phyloP scores from a whole-genome alignment of 2,113 vertebrate species.

The Nematolebias whitei region DNA sequence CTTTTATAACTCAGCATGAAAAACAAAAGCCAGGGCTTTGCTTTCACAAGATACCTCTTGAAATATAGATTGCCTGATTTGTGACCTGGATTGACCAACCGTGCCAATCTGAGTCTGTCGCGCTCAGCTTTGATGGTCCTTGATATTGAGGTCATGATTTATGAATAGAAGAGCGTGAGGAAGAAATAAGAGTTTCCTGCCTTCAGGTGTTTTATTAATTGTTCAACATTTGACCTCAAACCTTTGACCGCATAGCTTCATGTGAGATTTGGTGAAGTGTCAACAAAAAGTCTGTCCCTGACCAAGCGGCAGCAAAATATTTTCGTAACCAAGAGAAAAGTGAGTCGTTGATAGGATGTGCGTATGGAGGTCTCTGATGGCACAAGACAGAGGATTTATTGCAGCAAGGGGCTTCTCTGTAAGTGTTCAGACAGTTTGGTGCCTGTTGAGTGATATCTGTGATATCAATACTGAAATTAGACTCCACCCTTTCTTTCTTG shows the following conservation, averaged over 20 bases:
- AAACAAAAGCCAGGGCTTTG: conserved; percentile 45
- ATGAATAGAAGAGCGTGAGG: conserved; percentile 80
- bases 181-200: conserved; percentile 33
- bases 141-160: conserved; percentile 87
- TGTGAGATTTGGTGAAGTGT: conserved; percentile 30
- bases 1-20: conserved; percentile 67
- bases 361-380: conserved; percentile 63
- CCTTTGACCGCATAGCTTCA: conserved; percentile 51
- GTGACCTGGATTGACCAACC: conserved; percentile 76
- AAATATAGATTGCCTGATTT: conserved; percentile 83
- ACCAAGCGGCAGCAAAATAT: conserved; percentile 63
- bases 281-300: conserved; percentile 39
- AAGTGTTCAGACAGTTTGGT: conserved; percentile 84
- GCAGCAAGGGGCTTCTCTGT: conserved; percentile 80
- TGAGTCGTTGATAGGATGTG: conserved; percentile 81
- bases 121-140: conserved; percentile 73
- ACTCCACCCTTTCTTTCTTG: conserved; percentile 26
- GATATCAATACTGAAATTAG: conserved; percentile 78
- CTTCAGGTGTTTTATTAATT: conserved; percentile 71
- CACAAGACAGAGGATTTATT: conserved; percentile 78
- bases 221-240: conserved; percentile 54
- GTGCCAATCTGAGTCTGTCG: conserved; percentile 26
- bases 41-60: conserved; percentile 73
- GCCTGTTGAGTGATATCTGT: conserved; percentile 81
- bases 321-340: conserved; percentile 82